These are phyloP conservation scores for Sisor rabdophorus DNA, from an alignment of 2,113 vertebrate species.

Conservation along the genomic window DNA sequence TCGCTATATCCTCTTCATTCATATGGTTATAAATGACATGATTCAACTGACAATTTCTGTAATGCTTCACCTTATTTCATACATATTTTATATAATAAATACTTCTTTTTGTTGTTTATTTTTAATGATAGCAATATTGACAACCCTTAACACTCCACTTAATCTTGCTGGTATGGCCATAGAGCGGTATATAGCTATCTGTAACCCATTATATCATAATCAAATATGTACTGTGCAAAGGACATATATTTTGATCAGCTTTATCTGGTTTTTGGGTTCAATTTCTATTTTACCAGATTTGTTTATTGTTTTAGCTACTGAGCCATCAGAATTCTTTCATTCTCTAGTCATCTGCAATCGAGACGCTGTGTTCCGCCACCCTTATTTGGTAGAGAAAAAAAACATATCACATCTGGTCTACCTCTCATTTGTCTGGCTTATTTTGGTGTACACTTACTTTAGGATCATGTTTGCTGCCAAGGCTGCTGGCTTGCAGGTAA, in stretches of 20 bases:
- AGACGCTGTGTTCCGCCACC: conserved; percentile 50
- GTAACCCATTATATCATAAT: conserved; percentile 57
- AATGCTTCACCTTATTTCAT: conserved; percentile 62
- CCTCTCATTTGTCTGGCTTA: conserved; percentile 65
- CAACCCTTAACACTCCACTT: conserved; percentile 67
- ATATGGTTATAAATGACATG: conserved; percentile 71
- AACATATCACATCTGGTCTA: conserved; percentile 50
- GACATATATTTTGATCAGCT: conserved; percentile 57
- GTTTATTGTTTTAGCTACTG: conserved; percentile 58
- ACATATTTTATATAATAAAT: conserved; percentile 63
- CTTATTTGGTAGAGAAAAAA: conserved; percentile 20
- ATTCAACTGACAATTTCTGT: conserved; percentile 64
- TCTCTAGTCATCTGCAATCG: conserved; percentile 61
- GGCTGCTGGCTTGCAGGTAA: conserved; percentile 52
- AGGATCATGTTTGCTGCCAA: conserved; percentile 59
- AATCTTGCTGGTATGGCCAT: conserved; percentile 69
- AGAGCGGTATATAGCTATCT: conserved; percentile 69
- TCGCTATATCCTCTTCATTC: conserved; percentile 72
- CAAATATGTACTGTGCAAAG: conserved; percentile 65
- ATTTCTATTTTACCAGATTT: conserved; percentile 65
- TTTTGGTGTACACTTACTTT: conserved; percentile 65
- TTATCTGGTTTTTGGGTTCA: conserved; percentile 64
- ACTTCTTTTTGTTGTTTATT: conserved; percentile 66
- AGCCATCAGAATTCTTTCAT: conserved; percentile 65
- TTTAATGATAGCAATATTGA: conserved; percentile 65